Base-by-base conservation (phyloP, 2,888 invertebrate genomes). In the Orgyia antiqua region DNA sequence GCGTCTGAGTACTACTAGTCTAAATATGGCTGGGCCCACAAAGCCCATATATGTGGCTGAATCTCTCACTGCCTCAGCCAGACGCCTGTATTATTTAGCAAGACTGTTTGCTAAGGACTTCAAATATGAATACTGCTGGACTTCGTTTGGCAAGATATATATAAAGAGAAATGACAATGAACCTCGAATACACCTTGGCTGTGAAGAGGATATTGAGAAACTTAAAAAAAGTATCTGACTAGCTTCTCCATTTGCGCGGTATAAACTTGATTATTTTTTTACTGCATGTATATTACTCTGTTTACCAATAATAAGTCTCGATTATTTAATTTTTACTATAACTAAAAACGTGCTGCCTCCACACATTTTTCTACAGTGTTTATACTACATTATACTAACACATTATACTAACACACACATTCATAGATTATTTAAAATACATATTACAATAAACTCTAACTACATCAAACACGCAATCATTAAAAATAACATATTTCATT, bases 11-110 rank as follows among this genome's bases (percentile, higher is more conserved):
- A 29, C 29, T 17, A 7, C 25, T 4, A 20, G 13, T 17, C 26
- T 29, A 9, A 29, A 29, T 8, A 26, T 29, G n/a, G 12, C 7
- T 18, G 33, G 33, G 10, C 29, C 33, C 5, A 13, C 15, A 8
- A 33, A 33, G 9, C 26, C 26, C 7, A 29, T 29, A 20, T 33
- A 33, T 13, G 33, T 33, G 20, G 26, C 29, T 17, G 29, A 34
- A 21, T 34, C 34, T 13, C 29, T 34, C 4, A 29, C 34, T 26
- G 29, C 34, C 3, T 23, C 34, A 20, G n/a, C 8, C 8, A 34
- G 34, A 21, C 29, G 26, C 10, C 23, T 34, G 0, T 25, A 34
- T 21, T 34, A 29, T 9, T 1, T 13, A 18, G 10, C 29, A 2
- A 29, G 29, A 34, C 7, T 34, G 9, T 34, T 29, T 21, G 18